Evolutionary conservation across 2,888 invertebrate genomes (phyloP), one percentile per base, ranked within the genome.

Genomic region (Orchesella flavescens): DNA sequence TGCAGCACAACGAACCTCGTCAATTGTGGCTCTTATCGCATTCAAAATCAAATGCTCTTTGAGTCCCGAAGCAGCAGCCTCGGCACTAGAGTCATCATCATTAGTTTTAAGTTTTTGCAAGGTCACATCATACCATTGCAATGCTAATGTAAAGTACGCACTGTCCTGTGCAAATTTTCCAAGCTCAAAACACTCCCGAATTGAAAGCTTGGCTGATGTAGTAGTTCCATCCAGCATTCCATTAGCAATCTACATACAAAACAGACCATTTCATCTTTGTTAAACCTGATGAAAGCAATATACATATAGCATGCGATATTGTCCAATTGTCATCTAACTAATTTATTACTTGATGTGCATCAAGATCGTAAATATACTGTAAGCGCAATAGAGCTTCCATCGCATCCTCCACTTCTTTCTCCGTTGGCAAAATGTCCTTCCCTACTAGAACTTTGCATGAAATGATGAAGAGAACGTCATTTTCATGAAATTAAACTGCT

Each of bases 101-200:
- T 61, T 17, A 7, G 7, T 43, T 68, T 68, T 19, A 12, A 88
- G 43, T 55, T 85, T 86, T 34, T 69, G 46, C 23, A 68, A 83
- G 12, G 87, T 84, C 0, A 84, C 83, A 46, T 86, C 73, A 49
- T 84, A 76, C 88, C 88, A 88, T 23, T 88, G 87, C 23, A 87
- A 43, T 12, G 88, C 86, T 21, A 88, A 61, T 0, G 88, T 87
- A 66, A 83, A 87, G 66, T 85, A 87, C 21, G 84, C 75, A 77
- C 81, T 83, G 24, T 80, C 81, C n/a, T 83, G 75, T 12, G 87
- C 85, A 71, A 84, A 84, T 55, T 85, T 86, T 2, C 86, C 87
- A 73, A 88, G 78, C 23, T 86, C 73, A 63, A 80, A 87, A 46
- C 86, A 84, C 66, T 88, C 87, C 13, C 80, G 49, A 13, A 85